A percentile compares a stretch with the other conserved stretches of the same genome.
Evolutionary conservation across 2,113 vertebrate genomes (phyloP).

Genomic region (Nesogale talazaci): DNA sequence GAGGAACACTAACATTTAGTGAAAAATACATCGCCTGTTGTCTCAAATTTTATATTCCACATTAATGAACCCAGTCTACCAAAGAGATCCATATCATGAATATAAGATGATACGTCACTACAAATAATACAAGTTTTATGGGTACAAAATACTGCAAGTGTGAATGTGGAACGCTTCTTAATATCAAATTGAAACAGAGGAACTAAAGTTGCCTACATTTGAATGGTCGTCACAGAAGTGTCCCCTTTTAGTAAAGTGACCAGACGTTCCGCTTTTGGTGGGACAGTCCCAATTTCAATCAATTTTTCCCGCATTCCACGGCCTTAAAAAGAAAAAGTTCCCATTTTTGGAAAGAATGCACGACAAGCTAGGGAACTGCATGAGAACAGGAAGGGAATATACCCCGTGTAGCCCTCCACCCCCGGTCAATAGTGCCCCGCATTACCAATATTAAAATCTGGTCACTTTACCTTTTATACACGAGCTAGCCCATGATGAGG

Average conservation of each 20-base stretch:
- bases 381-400: no score
- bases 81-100: conserved; percentile 26
- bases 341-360: no score
- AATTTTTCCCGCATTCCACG: no score
- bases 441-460: no score
- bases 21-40: neutral
- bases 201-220: conserved; percentile 1
- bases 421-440: no score
- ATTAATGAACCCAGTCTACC: conserved; percentile 21
- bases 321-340: no score
- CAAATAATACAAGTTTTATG: neutral
- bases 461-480: neutral
- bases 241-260: no score
- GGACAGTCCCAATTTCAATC: no score
- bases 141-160: conserved; percentile 23
- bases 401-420: no score
- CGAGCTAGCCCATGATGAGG: neutral
- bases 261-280: no score
- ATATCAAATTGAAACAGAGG: neutral
- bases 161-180: neutral
- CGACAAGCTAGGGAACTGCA: no score
- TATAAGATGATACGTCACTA: neutral
- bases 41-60: neutral
- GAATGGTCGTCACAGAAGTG: conserved; percentile 21
- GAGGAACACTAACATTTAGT: neutral